Evolutionary conservation across 2,888 invertebrate genomes (phyloP).

Genomic region (Eilema griseolum): DNA sequence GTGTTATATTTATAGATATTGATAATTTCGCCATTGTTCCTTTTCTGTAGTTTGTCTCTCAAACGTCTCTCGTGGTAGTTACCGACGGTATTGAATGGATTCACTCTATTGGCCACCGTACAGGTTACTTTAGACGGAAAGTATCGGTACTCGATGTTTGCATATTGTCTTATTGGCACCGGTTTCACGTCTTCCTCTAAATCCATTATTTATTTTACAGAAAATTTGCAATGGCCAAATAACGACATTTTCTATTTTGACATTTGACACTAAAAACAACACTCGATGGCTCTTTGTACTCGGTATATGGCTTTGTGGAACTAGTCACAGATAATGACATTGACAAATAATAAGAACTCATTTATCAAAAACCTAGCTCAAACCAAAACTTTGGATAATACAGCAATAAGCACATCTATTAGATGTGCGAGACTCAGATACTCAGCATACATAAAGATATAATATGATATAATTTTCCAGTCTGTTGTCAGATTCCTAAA

Average conservation of each 20-base stretch:
- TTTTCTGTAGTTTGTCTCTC: conserved; percentile 20
- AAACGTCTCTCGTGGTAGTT: conserved; percentile 18
- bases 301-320: background rate
- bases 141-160: conserved; percentile 18
- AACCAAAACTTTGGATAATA: background rate
- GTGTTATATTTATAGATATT: conserved; percentile 26
- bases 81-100: conserved; percentile 29
- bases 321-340: no score
- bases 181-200: conserved; percentile 32
- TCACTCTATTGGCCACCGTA: conserved; percentile 30
- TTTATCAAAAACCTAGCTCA: background rate
- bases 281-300: background rate
- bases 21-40: conserved; percentile 27
- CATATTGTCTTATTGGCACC: conserved; percentile 23
- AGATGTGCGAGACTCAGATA: no score
- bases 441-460: no score
- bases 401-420: no score
- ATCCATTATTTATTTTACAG: conserved; percentile 52
- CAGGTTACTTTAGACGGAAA: conserved; percentile 26
- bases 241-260: conserved; percentile 17
- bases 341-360: background rate
- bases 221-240: conserved; percentile 46
- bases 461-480: no score
- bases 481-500: background rate
- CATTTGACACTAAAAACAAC: conserved; percentile 5